Base-by-base conservation (phyloP, 2,113 vertebrate genomes). In the Pseudopodoces humilis region DNA sequence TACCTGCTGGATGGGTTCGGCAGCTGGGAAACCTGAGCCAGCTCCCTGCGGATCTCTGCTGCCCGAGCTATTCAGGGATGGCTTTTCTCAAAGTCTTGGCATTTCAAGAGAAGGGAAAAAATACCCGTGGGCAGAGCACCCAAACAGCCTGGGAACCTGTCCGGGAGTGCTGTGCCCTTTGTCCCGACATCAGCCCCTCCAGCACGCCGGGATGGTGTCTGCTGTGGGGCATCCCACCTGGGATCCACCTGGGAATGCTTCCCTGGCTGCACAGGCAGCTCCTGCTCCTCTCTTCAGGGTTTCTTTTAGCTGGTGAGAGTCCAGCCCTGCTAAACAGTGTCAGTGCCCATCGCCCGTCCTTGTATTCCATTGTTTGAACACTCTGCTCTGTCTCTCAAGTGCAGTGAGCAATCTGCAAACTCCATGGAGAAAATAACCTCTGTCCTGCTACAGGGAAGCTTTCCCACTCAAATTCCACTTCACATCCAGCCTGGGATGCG, bases 161-260 rank as follows among this genome's bases (percentile, higher is more conserved):
- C 47, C 1, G 33, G 20, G 72, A 21, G 56, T 1, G 60, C 47
- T 55, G n/a, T 30, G 53, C 47, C 58, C 13, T 28, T 30, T 16
- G 81, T 22, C 69, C 27, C 4, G 0, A 9, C 62, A 41, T 6
- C 59, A 49, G 68, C 64, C 35, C 22, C 72, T n/a, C 43, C 67
- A 21, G 83, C 20, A 0, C 11, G 2, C n/a, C 0, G 0, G 83
- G 44, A 13, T 3, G 41, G 55, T 0, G 0, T 4, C 1, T 35
- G 37, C 53, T 7, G 0, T 2, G 0, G 4, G 10, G 13, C 59
- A 81, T 24, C 79, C 43, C 55, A 4, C 22, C 1, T 7, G 15
- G 44, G 33, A 83, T 75, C 43, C 55, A 4, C 22, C 1, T 7
- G 15, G 44, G 33, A 83, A 1, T 0, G 19, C 55, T n/a, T 13